phyloP scores from a whole-genome alignment of 2,888 invertebrate species.

The Muscina levida region DNA sequence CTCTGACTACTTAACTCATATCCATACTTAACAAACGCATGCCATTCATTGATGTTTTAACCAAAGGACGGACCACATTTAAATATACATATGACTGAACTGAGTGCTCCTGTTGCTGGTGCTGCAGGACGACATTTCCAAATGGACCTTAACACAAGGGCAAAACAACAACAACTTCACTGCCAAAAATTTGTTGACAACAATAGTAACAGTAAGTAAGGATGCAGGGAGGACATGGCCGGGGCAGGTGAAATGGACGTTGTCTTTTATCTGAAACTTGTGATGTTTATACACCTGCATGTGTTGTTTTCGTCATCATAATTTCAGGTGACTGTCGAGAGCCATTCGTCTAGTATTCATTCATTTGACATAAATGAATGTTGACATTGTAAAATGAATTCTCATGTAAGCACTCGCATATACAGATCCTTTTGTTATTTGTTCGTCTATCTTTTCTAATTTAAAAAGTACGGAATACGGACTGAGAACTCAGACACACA shows the following conservation, averaged over 20 bases:
- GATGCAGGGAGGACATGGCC: neutral
- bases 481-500: neutral
- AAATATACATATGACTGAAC: neutral
- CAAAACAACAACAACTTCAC: neutral
- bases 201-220: neutral
- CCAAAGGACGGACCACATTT: conserved; percentile 25
- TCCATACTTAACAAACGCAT: neutral
- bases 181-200: conserved; percentile 31
- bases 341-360: conserved; percentile 29
- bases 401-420: conserved; percentile 11
- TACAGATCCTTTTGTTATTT: neutral
- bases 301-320: conserved; percentile 46
- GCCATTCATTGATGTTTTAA: conserved; percentile 36
- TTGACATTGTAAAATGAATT: conserved; percentile 14
- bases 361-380: conserved; percentile 30
- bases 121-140: neutral
- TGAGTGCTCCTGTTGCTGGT: conserved; percentile 7
- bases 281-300: conserved; percentile 55
- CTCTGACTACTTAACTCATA: conserved; percentile 11
- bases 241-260: neutral
- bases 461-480: neutral
- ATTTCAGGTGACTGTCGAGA: conserved; percentile 41
- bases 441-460: conserved; percentile 6
- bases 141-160: conserved; percentile 2
- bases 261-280: conserved; percentile 38